Evolutionary conservation across 1,140 invertebrate genomes (phyloP).

Genomic region (Papilio polytes): DNA sequence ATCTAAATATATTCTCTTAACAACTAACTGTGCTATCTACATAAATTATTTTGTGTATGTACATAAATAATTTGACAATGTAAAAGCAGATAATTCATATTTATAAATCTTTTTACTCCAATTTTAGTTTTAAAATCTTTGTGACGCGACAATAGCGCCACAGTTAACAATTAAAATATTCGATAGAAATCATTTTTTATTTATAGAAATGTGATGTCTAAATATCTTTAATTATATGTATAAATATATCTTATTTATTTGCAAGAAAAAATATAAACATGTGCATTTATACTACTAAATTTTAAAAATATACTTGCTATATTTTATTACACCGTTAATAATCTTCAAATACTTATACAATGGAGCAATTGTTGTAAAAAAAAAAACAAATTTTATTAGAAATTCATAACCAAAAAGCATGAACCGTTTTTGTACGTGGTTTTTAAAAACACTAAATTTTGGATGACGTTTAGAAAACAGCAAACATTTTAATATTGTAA

Average conservation of each 20-base stretch:
- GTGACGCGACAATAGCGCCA: background rate
- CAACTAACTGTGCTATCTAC: conserved; percentile 30
- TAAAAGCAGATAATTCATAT: background rate
- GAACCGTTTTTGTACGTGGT: no score
- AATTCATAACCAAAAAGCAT: no score
- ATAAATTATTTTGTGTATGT: conserved; percentile 6
- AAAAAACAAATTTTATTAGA: no score
- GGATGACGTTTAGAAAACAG: no score
- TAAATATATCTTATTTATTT: background rate
- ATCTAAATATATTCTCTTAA: conserved; percentile 15
- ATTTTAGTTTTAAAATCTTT: background rate
- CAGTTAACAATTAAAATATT: background rate
- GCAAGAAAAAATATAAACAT: background rate
- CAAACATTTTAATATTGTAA: no score
- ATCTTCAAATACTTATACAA: background rate
- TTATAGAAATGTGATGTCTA: background rate
- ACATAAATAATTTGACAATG: conserved; percentile 21
- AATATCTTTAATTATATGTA: background rate
- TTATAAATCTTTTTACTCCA: background rate
- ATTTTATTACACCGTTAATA: background rate
- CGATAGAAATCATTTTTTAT: background rate
- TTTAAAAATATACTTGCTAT: background rate
- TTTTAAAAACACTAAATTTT: no score
- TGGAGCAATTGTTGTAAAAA: no score
- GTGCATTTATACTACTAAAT: background rate